Conservation (phyloP, 2,797 vertebrate genomes). For the Cyprinodon diabolis region DNA sequence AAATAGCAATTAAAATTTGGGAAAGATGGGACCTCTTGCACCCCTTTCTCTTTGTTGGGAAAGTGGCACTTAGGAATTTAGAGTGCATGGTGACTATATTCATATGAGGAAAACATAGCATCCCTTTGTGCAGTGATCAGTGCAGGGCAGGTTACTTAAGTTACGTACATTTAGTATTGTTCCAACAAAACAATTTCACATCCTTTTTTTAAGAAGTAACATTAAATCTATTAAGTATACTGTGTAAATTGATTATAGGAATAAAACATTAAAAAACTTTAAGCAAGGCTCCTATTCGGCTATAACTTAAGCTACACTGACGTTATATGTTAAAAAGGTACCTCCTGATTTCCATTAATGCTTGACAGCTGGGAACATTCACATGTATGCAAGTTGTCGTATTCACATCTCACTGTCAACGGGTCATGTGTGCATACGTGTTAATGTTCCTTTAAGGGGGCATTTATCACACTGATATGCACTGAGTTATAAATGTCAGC, state of each 20-base stretch:
- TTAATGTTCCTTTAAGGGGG: constrained; percentile 8
- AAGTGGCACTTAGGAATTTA: background rate
- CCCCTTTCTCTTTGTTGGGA: background rate
- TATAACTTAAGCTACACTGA: background rate
- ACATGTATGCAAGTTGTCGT: constrained; percentile 24
- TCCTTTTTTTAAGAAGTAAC: background rate
- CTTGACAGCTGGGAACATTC: constrained; percentile 14
- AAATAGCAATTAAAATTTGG: background rate
- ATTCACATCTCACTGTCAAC: background rate
- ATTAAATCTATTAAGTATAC: background rate
- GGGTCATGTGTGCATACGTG: background rate
- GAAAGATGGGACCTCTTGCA: background rate
- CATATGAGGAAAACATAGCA: background rate
- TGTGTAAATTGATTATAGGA: background rate
- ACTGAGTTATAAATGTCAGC: constrained; percentile 49
- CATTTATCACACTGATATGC: constrained; percentile 48
- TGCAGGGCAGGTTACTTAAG: background rate
- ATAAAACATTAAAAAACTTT: background rate
- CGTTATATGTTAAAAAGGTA: background rate
- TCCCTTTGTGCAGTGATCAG: background rate
- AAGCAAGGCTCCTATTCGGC: too few species aligned
- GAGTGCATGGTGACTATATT: background rate
- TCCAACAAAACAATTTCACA: background rate
- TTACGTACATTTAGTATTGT: background rate
- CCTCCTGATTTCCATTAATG: background rate